Conservation (phyloP, 2,888 invertebrate genomes). For the Nasonovia ribisnigri region DNA sequence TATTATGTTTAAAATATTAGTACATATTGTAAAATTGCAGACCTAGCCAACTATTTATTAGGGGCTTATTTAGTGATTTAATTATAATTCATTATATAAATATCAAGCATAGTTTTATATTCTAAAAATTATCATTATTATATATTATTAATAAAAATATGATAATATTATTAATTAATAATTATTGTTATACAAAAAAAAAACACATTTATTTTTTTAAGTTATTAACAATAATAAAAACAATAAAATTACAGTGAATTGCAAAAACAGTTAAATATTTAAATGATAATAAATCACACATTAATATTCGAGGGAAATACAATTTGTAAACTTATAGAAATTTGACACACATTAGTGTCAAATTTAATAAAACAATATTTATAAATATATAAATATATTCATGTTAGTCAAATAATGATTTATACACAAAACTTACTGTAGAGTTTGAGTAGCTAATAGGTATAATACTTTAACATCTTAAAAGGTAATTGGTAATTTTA, state of each 20-base stretch:
- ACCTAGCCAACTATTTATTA: neutral
- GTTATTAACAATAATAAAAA: neutral
- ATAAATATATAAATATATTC: neutral
- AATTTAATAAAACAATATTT: neutral
- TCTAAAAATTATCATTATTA: neutral
- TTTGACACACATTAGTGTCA: neutral
- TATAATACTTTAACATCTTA: neutral
- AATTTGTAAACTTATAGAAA: neutral
- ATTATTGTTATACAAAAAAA: too few relatives aligned
- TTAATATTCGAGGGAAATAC: neutral
- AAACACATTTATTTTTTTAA: too few relatives aligned
- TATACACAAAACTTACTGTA: neutral
- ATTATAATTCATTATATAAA: neutral
- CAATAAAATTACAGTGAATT: neutral
- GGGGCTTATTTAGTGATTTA: neutral
- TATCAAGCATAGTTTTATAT: neutral
- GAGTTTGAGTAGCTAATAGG: neutral
- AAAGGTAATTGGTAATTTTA: neutral
- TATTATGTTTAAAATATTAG: conserved; percentile 20
- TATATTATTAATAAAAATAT: neutral
- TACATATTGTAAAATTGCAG: neutral
- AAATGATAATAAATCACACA: neutral
- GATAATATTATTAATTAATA: neutral
- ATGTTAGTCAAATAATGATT: neutral
- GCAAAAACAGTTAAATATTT: neutral